Base-by-base conservation (phyloP, 2,888 invertebrate genomes). In the Yponomeuta plumbellus region DNA sequence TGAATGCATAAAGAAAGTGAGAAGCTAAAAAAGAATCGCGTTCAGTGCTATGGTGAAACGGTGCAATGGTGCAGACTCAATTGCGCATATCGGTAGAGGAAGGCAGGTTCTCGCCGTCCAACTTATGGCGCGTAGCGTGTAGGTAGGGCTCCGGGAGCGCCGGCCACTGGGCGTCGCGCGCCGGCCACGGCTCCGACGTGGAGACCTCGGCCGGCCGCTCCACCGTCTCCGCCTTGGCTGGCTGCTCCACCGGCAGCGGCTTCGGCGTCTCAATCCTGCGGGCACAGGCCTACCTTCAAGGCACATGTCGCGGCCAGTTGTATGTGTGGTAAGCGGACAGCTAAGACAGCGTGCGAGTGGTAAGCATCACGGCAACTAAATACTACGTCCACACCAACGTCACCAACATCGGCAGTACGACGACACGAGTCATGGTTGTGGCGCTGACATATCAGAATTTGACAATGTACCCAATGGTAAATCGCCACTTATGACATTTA, bases 51-150 rank as follows among this genome's bases (percentile, higher is more conserved):
- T 13, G 44, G 11, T 13, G 13, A 44, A 13, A 44, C 10, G 11
- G 13, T 20, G 21, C 39, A 5, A 10, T 61, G 26, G 6, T 17
- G 62, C n/a, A 65, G 66, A 69, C 69, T 52, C 65, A 92, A 74
- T 91, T 91, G 73, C 91, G 88, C 0, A 90, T 77, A 73, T 92
- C 89, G 0, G 91, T 91, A 20, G 91, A 92, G 22, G 91, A 91
- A 0, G 91, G 91, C 63, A 89, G 73, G 71, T 88, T 89, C 71
- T 92, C 91, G 22, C 89, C 89, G 61, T 92, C 91, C 65, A 86
- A 74, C 80, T 91, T 92, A 75, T 91, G 90, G 69, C 88, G 84
- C 0, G 83, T 69, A 5, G 85, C 86, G 69, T 89, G 90, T 11
- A 88, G 79, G 74, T 89, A 90, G 58, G 88, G 83, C 71, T 88